A percentile compares a stretch with the other conserved stretches of the same genome.
phyloP scores from a whole-genome alignment of 1,140 invertebrate species.

The Anagrus nilaparvatae region DNA sequence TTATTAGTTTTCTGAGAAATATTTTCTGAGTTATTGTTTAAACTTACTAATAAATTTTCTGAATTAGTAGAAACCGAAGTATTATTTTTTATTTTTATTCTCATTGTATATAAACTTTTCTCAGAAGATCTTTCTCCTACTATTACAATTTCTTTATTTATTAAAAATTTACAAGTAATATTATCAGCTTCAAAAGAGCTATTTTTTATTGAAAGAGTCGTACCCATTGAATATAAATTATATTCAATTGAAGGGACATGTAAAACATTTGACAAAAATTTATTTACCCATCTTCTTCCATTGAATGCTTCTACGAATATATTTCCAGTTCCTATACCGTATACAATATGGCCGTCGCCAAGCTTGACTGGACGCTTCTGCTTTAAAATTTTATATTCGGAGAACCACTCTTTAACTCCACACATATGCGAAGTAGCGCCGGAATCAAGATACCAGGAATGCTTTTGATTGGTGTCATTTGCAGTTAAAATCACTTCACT shows the following conservation, averaged over 20 bases:
- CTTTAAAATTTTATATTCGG: slow-evolving; percentile 3
- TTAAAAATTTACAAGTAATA: neutral
- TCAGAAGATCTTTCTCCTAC: slow-evolving; percentile 15
- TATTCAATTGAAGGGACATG: slow-evolving; percentile 32
- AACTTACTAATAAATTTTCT: too few species aligned
- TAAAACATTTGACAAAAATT: slow-evolving; percentile 29
- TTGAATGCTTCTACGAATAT: slow-evolving; percentile 22
- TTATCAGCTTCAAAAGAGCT: slow-evolving; percentile 19
- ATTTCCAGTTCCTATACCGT: slow-evolving; percentile 20
- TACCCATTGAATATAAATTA: slow-evolving; percentile 34
- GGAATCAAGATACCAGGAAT: slow-evolving; percentile 12
- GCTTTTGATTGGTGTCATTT: neutral
- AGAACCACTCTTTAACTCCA: slow-evolving; percentile 11
- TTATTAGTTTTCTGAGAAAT: too few species aligned
- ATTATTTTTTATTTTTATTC: slow-evolving; percentile 7
- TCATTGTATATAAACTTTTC: slow-evolving; percentile 17
- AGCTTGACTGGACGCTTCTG: slow-evolving; percentile 11
- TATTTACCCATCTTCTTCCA: slow-evolving; percentile 15
- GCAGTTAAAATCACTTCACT: neutral
- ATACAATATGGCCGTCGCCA: slow-evolving; percentile 15
- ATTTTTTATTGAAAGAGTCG: slow-evolving; percentile 24
- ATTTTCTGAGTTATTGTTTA: too few species aligned
- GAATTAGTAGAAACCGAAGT: too few species aligned
- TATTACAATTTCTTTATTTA: slow-evolving; percentile 5
- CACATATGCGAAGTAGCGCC: slow-evolving; percentile 20